phyloP scores from a whole-genome alignment of 2,888 invertebrate genomes.

The Drosophila helvetica region DNA sequence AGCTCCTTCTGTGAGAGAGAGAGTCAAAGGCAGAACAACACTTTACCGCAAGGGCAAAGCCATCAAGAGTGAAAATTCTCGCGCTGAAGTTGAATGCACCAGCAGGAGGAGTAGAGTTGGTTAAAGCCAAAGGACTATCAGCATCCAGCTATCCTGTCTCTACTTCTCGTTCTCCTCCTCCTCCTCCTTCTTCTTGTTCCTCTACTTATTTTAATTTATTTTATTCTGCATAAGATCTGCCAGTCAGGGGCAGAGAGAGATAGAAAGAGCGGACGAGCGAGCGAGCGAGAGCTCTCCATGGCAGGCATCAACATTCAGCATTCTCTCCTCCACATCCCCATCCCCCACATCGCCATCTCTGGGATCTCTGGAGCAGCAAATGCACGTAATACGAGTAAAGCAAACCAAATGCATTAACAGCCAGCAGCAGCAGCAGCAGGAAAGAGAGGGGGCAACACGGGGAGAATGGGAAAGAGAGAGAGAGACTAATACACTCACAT shows the following conservation, averaged over 20 bases:
- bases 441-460: slow-evolving; percentile 6
- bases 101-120: slow-evolving; percentile 20
- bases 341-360: slow-evolving; percentile 13
- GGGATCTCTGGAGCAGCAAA: slow-evolving; percentile 63
- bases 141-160: slow-evolving; percentile 20
- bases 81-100: slow-evolving; percentile 72
- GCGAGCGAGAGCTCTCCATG: not conserved
- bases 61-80: slow-evolving; percentile 46
- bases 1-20: not conserved
- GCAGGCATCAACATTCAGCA: not conserved
- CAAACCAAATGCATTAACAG: slow-evolving; percentile 80
- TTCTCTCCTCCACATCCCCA: slow-evolving; percentile 4
- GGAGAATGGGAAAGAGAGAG: slow-evolving; percentile 13
- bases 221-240: slow-evolving; percentile 41
- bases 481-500: slow-evolving; percentile 31
- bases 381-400: slow-evolving; percentile 77
- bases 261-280: not conserved
- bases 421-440: slow-evolving; percentile 27
- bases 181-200: not conserved
- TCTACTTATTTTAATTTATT: slow-evolving; percentile 38
- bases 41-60: slow-evolving; percentile 15
- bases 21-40: not conserved
- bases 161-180: not conserved
- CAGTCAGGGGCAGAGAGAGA: slow-evolving; percentile 13
- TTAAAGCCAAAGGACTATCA: slow-evolving; percentile 22